Conservation (phyloP, 1,140 invertebrate genomes). For the Manduca sexta region DNA sequence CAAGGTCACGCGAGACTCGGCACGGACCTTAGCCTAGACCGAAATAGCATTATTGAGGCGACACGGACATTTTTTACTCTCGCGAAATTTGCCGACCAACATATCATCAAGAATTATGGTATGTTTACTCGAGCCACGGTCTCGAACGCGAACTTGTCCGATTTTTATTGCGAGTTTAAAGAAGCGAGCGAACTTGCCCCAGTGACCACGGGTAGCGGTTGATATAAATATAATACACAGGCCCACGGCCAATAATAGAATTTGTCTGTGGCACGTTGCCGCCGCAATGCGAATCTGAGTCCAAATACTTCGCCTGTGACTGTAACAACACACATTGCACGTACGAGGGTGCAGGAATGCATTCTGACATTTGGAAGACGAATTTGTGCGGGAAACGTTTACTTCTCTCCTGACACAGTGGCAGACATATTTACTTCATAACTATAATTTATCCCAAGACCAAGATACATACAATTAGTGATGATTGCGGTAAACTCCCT, state of each 20-base stretch:
- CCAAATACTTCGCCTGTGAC: conserved; percentile 11
- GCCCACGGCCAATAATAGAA: conserved; percentile 45
- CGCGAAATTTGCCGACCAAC: background rate
- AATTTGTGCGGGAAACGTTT: no score
- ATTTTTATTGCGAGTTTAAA: conserved; percentile 66
- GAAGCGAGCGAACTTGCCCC: conserved; percentile 66
- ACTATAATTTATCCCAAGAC: no score
- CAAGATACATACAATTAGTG: no score
- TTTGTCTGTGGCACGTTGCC: conserved; percentile 35
- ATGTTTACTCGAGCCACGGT: conserved; percentile 46
- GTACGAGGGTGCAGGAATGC: conserved; percentile 1
- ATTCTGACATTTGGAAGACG: conserved; percentile 12
- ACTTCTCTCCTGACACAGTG: no score
- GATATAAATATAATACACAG: conserved; percentile 60
- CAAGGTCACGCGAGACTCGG: conserved; percentile 1
- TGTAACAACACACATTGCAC: background rate
- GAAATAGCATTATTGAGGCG: conserved; percentile 1
- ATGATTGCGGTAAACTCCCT: no score
- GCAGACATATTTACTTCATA: no score
- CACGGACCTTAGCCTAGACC: conserved; percentile 7
- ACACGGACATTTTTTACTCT: background rate
- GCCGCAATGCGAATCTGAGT: conserved; percentile 15
- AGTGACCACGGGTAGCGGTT: conserved; percentile 53
- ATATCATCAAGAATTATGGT: conserved; percentile 5
- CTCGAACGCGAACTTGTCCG: conserved; percentile 61